phyloP scores from a whole-genome alignment of 2,888 invertebrate species.

The Caenorhabditis sp. region DNA sequence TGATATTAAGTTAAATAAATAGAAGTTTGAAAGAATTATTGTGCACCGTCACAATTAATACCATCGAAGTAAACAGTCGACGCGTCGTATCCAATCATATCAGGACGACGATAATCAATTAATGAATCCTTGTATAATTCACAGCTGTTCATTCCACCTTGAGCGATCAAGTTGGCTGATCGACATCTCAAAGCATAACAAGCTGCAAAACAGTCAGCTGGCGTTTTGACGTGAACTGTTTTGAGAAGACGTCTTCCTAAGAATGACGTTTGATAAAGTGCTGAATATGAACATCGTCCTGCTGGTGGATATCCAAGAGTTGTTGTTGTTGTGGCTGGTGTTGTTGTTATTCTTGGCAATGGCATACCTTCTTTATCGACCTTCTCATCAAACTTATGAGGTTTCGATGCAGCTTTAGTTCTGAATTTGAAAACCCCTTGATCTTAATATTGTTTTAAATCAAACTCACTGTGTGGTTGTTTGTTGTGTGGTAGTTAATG shows the following conservation, averaged over 20 bases:
- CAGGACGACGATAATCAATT: slow-evolving; percentile 66
- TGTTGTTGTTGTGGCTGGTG: slow-evolving; percentile 41
- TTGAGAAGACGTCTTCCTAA: slow-evolving; percentile 46
- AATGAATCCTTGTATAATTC: slow-evolving; percentile 66
- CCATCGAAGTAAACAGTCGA: slow-evolving; percentile 69
- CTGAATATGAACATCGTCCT: slow-evolving; percentile 65
- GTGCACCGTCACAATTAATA: slow-evolving; percentile 61
- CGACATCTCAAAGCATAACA: slow-evolving; percentile 64
- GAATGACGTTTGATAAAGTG: slow-evolving; percentile 68
- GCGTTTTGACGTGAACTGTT: slow-evolving; percentile 48
- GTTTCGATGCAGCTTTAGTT: slow-evolving; percentile 8
- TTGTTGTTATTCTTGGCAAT: slow-evolving; percentile 38
- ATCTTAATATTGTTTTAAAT: not conserved
- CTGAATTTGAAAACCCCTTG: slow-evolving; percentile 7
- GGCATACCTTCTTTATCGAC: slow-evolving; percentile 40
- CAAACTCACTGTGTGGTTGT: not conserved
- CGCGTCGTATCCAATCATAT: slow-evolving; percentile 64
- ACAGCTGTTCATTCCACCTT: slow-evolving; percentile 48
- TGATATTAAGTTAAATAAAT: not conserved
- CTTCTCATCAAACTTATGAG: slow-evolving; percentile 47
- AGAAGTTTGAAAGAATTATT: not conserved
- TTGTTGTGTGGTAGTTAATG: slow-evolving; percentile 8
- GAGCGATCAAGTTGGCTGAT: slow-evolving; percentile 66
- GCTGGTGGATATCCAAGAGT: slow-evolving; percentile 57
- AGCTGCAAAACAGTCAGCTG: slow-evolving; percentile 64